phyloP scores from a whole-genome alignment of 2,888 invertebrate species.

The Cerastis rubricosa region DNA sequence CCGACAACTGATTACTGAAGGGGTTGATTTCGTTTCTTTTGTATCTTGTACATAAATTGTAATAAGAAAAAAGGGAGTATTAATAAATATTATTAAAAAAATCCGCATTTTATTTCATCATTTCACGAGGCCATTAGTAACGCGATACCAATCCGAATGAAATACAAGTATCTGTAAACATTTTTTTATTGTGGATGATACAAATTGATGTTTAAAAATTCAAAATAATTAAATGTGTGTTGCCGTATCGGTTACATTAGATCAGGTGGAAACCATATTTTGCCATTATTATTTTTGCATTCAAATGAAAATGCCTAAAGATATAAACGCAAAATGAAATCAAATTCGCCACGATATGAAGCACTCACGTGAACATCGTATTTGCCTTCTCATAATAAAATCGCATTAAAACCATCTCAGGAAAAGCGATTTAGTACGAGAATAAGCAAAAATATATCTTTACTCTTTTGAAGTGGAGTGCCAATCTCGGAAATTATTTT shows the following conservation, averaged over 20 bases:
- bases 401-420: constrained; percentile 71
- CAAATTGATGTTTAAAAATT: constrained; percentile 25
- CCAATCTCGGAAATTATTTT: constrained; percentile 79
- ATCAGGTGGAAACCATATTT: constrained; percentile 19
- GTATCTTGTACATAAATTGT: constrained; percentile 89
- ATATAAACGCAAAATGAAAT: constrained; percentile 64
- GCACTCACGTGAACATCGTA: constrained; percentile 65
- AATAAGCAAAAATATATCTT: constrained; percentile 70
- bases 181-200: constrained; percentile 18
- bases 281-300: constrained; percentile 27
- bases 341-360: constrained; percentile 58
- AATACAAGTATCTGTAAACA: constrained; percentile 1
- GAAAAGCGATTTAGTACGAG: constrained; percentile 69
- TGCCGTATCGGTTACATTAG: constrained; percentile 18
- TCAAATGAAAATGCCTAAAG: constrained; percentile 42
- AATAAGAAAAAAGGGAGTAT: constrained; percentile 83
- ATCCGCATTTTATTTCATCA: constrained; percentile 57
- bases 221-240: constrained; percentile 35
- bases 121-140: constrained; percentile 15
- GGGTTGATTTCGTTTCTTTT: constrained; percentile 73
- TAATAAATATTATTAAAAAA: constrained; percentile 86
- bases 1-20: constrained; percentile 61
- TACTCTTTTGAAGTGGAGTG: constrained; percentile 73
- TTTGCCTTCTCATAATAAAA: constrained; percentile 70
- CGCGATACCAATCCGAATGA: not conserved